These are phyloP conservation scores for Spinus olivaceus DNA, from an alignment of 2,797 vertebrate genomes.

Conservation along the genomic window DNA sequence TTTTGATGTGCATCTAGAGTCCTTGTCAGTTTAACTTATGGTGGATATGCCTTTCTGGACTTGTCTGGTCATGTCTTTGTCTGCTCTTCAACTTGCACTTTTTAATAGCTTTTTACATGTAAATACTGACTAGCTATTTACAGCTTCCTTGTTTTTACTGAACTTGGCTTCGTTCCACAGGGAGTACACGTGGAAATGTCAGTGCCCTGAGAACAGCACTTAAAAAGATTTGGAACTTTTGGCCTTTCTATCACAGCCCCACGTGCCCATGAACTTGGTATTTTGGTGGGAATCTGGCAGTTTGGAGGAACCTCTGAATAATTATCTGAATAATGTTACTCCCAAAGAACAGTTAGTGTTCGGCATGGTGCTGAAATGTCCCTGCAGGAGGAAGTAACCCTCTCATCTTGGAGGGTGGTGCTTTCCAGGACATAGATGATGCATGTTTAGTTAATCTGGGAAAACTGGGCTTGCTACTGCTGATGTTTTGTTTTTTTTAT, in stretches of 20 bases:
- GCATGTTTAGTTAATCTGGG: background rate
- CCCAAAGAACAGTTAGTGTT: background rate
- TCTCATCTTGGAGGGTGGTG: background rate
- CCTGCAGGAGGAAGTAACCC: background rate
- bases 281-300: background rate
- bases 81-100: background rate
- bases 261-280: background rate
- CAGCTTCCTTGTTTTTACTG: background rate
- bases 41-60: conserved; percentile 11
- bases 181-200: background rate
- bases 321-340: background rate
- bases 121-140: background rate
- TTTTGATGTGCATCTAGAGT: conserved; percentile 3
- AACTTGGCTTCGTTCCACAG: background rate
- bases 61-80: background rate
- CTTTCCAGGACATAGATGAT: background rate
- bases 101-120: background rate
- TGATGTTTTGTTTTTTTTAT: background rate
- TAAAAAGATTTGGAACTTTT: background rate
- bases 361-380: background rate
- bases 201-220: accelerated
- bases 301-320: background rate
- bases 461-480: background rate
- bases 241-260: background rate
- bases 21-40: conserved; percentile 8